Conservation (phyloP, 2,797 vertebrate species). For the Scolopax bukidnonensis region DNA sequence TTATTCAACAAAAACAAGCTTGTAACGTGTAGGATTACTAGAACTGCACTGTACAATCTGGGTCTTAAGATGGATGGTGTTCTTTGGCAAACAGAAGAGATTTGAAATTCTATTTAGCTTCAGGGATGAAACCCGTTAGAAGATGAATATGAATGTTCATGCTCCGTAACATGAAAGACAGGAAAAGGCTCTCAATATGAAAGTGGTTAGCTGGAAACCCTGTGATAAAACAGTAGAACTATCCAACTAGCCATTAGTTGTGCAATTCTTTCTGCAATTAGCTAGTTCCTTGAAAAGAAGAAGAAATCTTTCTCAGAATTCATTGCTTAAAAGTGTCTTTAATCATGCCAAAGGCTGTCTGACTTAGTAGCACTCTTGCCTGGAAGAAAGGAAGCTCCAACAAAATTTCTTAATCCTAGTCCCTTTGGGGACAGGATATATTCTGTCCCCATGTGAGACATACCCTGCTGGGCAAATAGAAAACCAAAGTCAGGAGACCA, state of each 20-base stretch:
- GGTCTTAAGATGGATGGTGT: slow-evolving; percentile 64
- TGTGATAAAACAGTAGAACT: background rate
- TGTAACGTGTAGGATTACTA: slow-evolving; percentile 77
- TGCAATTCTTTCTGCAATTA: background rate
- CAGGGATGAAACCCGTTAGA: slow-evolving; percentile 16
- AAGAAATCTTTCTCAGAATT: background rate
- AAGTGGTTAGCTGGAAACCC: slow-evolving; percentile 15
- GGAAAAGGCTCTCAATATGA: background rate
- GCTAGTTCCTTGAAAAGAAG: background rate
- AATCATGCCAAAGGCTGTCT: background rate
- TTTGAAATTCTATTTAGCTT: slow-evolving; percentile 39
- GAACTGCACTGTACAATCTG: slow-evolving; percentile 56
- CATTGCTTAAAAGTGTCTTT: background rate
- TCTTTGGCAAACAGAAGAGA: slow-evolving; percentile 25
- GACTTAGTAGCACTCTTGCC: background rate
- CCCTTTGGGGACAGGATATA: background rate
- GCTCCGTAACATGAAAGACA: background rate
- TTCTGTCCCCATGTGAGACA: background rate
- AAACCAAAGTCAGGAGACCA: background rate
- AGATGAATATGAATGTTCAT: slow-evolving; percentile 32
- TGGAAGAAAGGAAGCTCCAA: background rate
- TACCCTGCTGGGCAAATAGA: accelerated
- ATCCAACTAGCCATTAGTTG: background rate
- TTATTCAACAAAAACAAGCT: slow-evolving; percentile 70
- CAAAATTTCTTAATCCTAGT: background rate